Conservation (phyloP, 2,797 vertebrate genomes). For the Falco columbarius region DNA sequence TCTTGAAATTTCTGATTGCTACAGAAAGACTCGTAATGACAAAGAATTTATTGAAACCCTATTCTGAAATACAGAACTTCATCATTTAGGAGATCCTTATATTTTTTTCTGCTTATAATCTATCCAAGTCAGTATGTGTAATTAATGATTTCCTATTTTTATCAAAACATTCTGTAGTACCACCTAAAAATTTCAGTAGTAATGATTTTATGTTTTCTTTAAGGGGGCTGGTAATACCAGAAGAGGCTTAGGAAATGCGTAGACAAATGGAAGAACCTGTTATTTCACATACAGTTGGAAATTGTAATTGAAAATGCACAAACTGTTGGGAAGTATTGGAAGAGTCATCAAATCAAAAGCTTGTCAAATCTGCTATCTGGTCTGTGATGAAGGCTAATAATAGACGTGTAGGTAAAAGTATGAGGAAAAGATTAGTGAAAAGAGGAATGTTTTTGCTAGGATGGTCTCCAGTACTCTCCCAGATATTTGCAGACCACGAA, state of each 20-base stretch:
- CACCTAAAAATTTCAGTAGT: not conserved
- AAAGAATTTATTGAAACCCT: not conserved
- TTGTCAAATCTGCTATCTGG: not conserved
- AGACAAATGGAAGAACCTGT: not conserved
- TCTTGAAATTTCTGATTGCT: not conserved
- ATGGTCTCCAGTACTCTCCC: not conserved
- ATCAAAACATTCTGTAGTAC: not conserved
- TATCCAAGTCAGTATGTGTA: not conserved
- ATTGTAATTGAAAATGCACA: not conserved
- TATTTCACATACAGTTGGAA: not conserved
- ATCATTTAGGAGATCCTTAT: not conserved
- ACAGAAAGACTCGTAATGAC: not conserved
- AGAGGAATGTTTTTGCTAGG: not conserved
- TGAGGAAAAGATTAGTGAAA: not conserved
- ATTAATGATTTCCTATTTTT: not conserved
- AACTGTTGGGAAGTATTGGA: not conserved
- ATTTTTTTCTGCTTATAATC: not conserved
- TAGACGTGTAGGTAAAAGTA: rapidly evolving
- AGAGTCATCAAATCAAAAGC: not conserved
- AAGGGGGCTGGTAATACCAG: not conserved
- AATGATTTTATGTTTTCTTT: not conserved
- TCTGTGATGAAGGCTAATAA: not conserved
- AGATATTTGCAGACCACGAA: not conserved
- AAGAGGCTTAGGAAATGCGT: not conserved
- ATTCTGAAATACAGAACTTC: not conserved